Percentiles rank a stretch among this genome's conserved stretches.
phyloP scores from a whole-genome alignment of 1,140 invertebrate genomes.

The Octopus sinensis region DNA sequence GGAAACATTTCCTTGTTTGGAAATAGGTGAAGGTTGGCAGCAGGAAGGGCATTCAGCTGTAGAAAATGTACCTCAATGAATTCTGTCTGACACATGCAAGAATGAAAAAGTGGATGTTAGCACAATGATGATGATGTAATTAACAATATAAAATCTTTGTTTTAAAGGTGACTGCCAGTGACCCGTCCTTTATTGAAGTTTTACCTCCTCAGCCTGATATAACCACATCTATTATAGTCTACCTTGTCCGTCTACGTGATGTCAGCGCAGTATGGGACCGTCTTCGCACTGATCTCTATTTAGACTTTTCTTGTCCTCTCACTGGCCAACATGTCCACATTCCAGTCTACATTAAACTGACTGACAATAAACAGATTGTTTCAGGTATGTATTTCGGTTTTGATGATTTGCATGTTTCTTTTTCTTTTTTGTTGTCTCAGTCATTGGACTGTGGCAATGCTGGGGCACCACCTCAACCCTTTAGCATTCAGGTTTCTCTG shows the following conservation, averaged over 20 bases:
- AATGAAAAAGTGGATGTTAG: too few species aligned
- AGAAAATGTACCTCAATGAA: too few species aligned
- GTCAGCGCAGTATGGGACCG: conserved; percentile 41
- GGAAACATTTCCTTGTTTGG: too few species aligned
- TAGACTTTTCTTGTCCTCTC: conserved; percentile 38
- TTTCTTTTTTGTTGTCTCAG: neutral
- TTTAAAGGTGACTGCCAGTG: conserved; percentile 45
- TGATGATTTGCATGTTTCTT: neutral
- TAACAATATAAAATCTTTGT: neutral
- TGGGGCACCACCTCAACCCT: neutral
- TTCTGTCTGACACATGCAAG: too few species aligned
- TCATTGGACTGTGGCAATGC: neutral
- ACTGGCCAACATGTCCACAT: conserved; percentile 48
- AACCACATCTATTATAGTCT: conserved; percentile 33
- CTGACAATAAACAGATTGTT: conserved; percentile 43
- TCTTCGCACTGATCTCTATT: conserved; percentile 40
- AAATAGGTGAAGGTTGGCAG: too few species aligned
- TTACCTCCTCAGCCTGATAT: conserved; percentile 37
- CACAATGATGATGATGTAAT: too few species aligned
- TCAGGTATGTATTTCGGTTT: conserved; percentile 30
- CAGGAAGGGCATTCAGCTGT: too few species aligned
- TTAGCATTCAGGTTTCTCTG: neutral
- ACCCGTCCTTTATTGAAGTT: conserved; percentile 42
- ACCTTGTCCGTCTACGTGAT: conserved; percentile 44
- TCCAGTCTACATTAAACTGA: conserved; percentile 45